Conservation (phyloP, 1,140 invertebrate genomes). For the Sycophila sp. region DNA sequence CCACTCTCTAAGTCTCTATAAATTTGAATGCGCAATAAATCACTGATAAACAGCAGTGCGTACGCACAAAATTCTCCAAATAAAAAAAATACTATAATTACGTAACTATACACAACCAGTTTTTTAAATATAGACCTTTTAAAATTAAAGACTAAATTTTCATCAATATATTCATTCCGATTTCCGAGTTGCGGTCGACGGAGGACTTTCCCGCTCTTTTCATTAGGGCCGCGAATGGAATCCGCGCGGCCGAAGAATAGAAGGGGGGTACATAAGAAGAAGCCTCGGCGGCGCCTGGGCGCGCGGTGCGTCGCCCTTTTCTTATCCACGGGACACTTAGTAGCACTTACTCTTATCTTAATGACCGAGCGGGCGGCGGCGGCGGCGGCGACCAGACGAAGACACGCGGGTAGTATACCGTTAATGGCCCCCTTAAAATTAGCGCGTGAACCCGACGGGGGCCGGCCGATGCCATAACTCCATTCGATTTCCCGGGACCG, state of each 20-base stretch:
- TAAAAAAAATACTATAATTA: too few relatives aligned
- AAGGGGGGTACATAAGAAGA: background rate
- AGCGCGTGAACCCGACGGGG: background rate
- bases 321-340: slow-evolving; percentile 66
- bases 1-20: too few relatives aligned
- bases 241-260: background rate
- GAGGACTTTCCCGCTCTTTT: background rate
- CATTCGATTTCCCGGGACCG: too few relatives aligned
- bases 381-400: background rate
- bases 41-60: too few relatives aligned
- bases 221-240: slow-evolving; percentile 4
- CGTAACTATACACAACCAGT: too few relatives aligned
- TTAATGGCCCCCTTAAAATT: slow-evolving; percentile 58
- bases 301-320: slow-evolving; percentile 38
- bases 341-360: slow-evolving; percentile 69
- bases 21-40: too few relatives aligned
- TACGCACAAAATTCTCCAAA: too few relatives aligned
- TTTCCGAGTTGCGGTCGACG: too few relatives aligned
- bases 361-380: slow-evolving; percentile 60
- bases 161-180: too few relatives aligned
- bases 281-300: background rate
- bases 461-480: background rate
- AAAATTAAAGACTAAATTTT: too few relatives aligned
- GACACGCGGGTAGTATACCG: slow-evolving; percentile 47
- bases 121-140: too few relatives aligned